Base-by-base conservation (phyloP, 2,797 vertebrate genomes). In the Tauraco hartlaubi region DNA sequence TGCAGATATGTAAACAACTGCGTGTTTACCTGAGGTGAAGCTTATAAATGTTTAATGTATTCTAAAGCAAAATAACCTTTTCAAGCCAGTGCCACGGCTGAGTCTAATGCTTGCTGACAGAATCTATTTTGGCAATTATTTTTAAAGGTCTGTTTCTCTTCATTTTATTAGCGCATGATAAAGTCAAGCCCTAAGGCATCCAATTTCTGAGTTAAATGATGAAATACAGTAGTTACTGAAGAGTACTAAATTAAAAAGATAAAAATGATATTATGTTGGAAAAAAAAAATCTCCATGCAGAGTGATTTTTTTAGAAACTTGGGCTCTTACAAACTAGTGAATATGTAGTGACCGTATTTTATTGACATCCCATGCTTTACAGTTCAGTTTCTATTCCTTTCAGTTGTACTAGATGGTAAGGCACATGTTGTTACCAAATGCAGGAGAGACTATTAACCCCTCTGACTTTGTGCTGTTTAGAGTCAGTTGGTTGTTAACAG, bases 81-180 rank as follows among this genome's bases (percentile, higher is more conserved):
- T 94, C 94, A 87, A 95, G 48, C 58, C 41, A 88, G 55, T 90
- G 71, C 54, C 74, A 81, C 64, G 90, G 87, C 67, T 94, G 93
- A 97, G 88, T 92, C 94, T 97, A 98, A 97, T 97, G 94, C 90
- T 96, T 96, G 78, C 85, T 92, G 95, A 96, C 92, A 97, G 91
- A 77, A 62, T 88, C 85, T 94, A 95, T 92, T 97, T 94, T 93
- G 85, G 77, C 95, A 97, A 98, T 98, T 98, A 97, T 93, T 97
- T 97, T 97, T 94, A 97, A 98, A 98, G 92, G 77, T 98, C 97
- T 97, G 59, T 74, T 96, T 97, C 96, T 97, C 66, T 97, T 97
- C 90, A 94, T 97, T 97, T 96, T 97, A 96, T 98, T 96, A 97
- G 55, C 80, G n/a, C 69, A 79, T 95, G 93, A 95, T 96, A 96